Conservation (phyloP, 2,888 invertebrate genomes). For the Stenchaetothrips biformis region DNA sequence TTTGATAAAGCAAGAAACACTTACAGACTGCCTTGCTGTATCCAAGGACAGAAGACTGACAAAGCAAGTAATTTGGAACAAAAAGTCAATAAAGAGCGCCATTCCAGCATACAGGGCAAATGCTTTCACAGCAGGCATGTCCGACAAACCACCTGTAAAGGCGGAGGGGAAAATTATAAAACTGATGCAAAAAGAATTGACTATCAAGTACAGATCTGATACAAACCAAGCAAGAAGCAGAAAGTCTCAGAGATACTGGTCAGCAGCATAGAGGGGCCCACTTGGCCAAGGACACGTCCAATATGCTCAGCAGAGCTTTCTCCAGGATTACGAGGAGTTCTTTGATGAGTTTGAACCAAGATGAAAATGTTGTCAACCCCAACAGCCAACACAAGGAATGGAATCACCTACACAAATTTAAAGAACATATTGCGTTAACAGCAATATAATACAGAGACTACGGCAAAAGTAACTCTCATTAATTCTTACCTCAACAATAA, state of each 20-base stretch:
- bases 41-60: constrained; percentile 84
- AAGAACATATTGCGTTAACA: background rate
- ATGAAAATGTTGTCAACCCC: constrained; percentile 99
- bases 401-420: constrained; percentile 62
- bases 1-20: constrained; percentile 34
- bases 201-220: background rate
- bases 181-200: constrained; percentile 12
- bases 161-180: constrained; percentile 6
- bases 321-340: constrained; percentile 65
- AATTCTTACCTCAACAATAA: constrained; percentile 78
- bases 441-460: background rate
- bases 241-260: constrained; percentile 91
- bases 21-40: constrained; percentile 66
- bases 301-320: constrained; percentile 86
- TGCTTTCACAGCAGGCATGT: constrained; percentile 96
- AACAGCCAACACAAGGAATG: constrained; percentile 95
- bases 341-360: constrained; percentile 88
- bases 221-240: constrained; percentile 83
- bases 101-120: constrained; percentile 96
- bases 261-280: constrained; percentile 94
- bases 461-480: background rate
- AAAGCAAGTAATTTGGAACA: constrained; percentile 94
- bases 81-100: constrained; percentile 89
- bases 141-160: constrained; percentile 73
- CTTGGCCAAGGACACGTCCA: constrained; percentile 83